Evolutionary conservation across 2,797 vertebrate genomes (phyloP), one percentile per base, ranked within the genome.

Genomic region (Leuciscus waleckii): DNA sequence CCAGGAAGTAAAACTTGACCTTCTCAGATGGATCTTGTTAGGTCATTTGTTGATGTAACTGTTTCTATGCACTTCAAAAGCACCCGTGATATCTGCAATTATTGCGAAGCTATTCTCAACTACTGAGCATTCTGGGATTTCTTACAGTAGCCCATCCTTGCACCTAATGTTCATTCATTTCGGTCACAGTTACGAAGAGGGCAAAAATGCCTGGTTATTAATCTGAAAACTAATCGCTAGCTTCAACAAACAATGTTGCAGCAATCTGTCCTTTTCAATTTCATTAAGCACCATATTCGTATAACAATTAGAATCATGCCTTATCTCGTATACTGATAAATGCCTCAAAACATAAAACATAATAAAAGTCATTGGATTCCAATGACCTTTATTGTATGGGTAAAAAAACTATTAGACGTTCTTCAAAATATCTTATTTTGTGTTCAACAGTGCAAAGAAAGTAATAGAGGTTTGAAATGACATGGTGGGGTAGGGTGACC

Each of bases 1-100:
- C 89, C 79, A 67, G 87, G 86, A 86, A 91, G 88, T 80, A 81
- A 79, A 87, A 70, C 85, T 86, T 87, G 91, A 91, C 92, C 93
- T 91, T 89, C n/a, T 92, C 88, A 86, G 84, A 89, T 90, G 82
- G 85, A 87, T 91, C 90, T 88, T 90, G 92, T 91, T 81, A 90
- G 92, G 92, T 93, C 93, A 92, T 93, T 92, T 92, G 89, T 87
- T 85, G 81, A 89, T 92, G 91, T 91, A 90, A 94, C 93, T 93
- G 90, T 91, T 93, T 92, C 92, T 87, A 90, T 89, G 85, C 87
- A 79, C 89, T 92, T 93, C 85, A 90, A 88, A 85, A 90, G 89
- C 91, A 92, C 88, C 92, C 92, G 93, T 92, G 91, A 93, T 93
- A 81, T 87, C 88, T 87, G 19, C 85, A 9, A 71, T 85, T 86